phyloP scores from a whole-genome alignment of 2,113 vertebrate genomes.

The Amphilophus citrinellus region DNA sequence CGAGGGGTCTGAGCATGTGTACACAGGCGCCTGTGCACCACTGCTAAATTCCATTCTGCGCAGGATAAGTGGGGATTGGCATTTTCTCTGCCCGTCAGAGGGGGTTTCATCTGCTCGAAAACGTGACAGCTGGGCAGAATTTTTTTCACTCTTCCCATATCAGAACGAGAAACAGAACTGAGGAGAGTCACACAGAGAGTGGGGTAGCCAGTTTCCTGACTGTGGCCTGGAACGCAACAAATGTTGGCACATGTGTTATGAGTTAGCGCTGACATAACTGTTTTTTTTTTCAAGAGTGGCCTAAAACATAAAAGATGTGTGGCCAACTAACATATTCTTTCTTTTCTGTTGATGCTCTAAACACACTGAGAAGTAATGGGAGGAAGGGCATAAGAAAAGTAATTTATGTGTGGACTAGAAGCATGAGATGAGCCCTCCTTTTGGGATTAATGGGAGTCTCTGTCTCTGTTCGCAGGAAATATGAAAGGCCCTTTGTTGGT shows the following conservation, averaged over 20 bases:
- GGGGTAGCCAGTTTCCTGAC: constrained; percentile 47
- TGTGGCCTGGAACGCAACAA: constrained; percentile 75
- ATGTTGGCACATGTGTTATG: constrained; percentile 80
- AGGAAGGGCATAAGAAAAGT: constrained; percentile 74
- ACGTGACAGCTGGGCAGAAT: constrained; percentile 76
- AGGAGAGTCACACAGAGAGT: constrained; percentile 25
- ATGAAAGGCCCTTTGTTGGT: constrained; percentile 83
- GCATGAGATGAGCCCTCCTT: constrained; percentile 75
- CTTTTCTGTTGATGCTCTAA: constrained; percentile 61
- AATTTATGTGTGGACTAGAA: constrained; percentile 79
- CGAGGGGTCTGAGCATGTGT: constrained; percentile 62
- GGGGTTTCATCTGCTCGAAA: constrained; percentile 76
- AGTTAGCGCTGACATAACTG: constrained; percentile 73
- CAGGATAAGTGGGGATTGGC: constrained; percentile 73
- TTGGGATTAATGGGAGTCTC: constrained; percentile 79
- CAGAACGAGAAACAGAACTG: constrained; percentile 41
- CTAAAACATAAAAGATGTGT: constrained; percentile 80
- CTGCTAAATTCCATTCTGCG: constrained; percentile 66
- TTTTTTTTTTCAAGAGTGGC: constrained; percentile 67
- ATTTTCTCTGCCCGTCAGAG: constrained; percentile 56
- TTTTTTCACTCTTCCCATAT: constrained; percentile 58
- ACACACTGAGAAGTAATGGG: constrained; percentile 72
- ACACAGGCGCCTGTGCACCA: constrained; percentile 65
- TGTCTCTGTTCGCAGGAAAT: constrained; percentile 81
- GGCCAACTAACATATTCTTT: constrained; percentile 64